These are phyloP conservation scores for Somateria mollissima DNA, from an alignment of 2,797 vertebrate species.

Conservation along the genomic window DNA sequence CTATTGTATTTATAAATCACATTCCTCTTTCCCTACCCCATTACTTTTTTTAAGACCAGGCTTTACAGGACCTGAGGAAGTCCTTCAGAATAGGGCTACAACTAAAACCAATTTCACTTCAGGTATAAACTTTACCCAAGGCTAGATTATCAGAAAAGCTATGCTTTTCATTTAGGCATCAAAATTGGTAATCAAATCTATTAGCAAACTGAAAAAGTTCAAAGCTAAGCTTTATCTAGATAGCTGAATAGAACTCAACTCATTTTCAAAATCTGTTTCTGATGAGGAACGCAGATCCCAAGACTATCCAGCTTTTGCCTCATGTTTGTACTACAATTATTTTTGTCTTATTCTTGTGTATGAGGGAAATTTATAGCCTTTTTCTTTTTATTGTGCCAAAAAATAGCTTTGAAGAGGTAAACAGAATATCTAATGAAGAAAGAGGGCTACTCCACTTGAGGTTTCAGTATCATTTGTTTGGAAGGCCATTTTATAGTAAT, in stretches of 20 bases:
- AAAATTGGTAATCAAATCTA: background rate
- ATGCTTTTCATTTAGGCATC: background rate
- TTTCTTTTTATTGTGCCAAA: background rate
- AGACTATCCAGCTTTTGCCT: background rate
- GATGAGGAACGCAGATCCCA: background rate
- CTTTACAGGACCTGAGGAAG: background rate
- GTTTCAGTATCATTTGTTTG: background rate
- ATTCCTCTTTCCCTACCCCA: background rate
- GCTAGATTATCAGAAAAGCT: background rate
- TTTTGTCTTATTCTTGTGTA: background rate
- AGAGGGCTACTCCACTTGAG: background rate
- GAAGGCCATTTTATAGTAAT: background rate
- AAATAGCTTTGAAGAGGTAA: background rate
- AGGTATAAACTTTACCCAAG: background rate
- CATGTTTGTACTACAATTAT: background rate
- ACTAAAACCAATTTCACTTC: background rate
- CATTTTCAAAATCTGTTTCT: background rate
- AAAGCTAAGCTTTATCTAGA: background rate
- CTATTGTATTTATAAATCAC: background rate
- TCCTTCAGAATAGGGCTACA: background rate
- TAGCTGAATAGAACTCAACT: background rate
- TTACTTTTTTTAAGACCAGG: background rate
- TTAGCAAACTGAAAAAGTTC: background rate
- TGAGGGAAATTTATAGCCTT: background rate
- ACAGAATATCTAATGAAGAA: background rate